Evolutionary conservation across 2,888 invertebrate species (phyloP).

Genomic region (Didymodactylos carnosus): DNA sequence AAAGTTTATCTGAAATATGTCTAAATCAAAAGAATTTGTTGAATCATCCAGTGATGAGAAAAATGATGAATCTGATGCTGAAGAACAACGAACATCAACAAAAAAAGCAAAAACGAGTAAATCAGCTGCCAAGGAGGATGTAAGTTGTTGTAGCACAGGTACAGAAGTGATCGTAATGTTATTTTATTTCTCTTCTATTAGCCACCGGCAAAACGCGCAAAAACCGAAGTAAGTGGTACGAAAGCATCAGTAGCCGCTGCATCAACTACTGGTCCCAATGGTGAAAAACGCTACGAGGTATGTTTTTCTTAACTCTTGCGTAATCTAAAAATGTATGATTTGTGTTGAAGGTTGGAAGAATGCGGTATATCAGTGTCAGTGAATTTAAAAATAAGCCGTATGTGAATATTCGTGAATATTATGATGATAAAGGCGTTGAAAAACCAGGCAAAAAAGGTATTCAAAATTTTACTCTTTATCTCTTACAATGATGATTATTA

Average conservation of each 20-base stretch:
- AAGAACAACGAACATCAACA: neutral
- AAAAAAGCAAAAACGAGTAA: neutral
- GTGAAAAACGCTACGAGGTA: slow-evolving; percentile 2
- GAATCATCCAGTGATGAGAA: slow-evolving; percentile 5
- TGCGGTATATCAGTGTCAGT: slow-evolving; percentile 54
- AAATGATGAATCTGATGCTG: neutral
- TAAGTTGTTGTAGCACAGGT: neutral
- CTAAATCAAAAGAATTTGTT: slow-evolving; percentile 9
- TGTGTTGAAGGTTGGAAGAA: slow-evolving; percentile 54
- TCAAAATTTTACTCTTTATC: neutral
- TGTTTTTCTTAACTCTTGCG: no score
- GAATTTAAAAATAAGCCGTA: slow-evolving; percentile 64
- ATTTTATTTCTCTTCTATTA: neutral
- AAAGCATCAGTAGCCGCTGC: neutral
- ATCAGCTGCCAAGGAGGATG: neutral
- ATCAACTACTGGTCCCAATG: neutral
- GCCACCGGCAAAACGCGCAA: neutral
- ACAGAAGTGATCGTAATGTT: neutral
- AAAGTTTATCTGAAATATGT: neutral
- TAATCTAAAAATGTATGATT: neutral
- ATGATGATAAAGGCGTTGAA: slow-evolving; percentile 51
- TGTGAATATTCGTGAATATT: slow-evolving; percentile 68
- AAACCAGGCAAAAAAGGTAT: slow-evolving; percentile 69
- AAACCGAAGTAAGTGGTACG: neutral
- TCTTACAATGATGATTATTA: neutral